Evolutionary conservation across 2,888 invertebrate genomes (phyloP).

Genomic region (Lissonota sp.): DNA sequence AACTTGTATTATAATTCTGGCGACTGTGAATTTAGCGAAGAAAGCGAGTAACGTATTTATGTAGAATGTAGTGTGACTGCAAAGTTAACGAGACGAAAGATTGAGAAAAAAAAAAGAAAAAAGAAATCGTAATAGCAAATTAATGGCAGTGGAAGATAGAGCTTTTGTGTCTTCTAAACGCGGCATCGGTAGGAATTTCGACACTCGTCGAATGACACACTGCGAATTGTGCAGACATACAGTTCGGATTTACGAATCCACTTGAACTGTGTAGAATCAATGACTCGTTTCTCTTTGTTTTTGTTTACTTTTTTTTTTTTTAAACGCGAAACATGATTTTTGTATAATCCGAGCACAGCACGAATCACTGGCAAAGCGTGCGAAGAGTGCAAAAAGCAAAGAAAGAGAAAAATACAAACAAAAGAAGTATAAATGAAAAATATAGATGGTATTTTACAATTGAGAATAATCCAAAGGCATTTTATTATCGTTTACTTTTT

Average conservation of each 20-base stretch:
- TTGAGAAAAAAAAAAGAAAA: slow-evolving; percentile 1
- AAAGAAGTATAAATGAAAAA: slow-evolving; percentile 37
- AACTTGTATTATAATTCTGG: slow-evolving; percentile 21
- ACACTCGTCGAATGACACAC: not conserved
- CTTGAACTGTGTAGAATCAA: slow-evolving; percentile 28
- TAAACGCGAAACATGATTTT: slow-evolving; percentile 27
- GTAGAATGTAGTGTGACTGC: slow-evolving; percentile 43
- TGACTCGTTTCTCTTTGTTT: slow-evolving; percentile 25
- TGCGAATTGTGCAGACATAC: slow-evolving; percentile 13
- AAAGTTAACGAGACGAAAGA: slow-evolving; percentile 16
- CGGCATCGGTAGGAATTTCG: slow-evolving; percentile 7
- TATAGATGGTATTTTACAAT: slow-evolving; percentile 50
- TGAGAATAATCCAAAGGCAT: not conserved
- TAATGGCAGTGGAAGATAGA: slow-evolving; percentile 7
- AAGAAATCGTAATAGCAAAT: slow-evolving; percentile 27
- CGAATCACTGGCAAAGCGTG: slow-evolving; percentile 29
- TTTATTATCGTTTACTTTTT: slow-evolving; percentile 24
- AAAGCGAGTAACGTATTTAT: slow-evolving; percentile 47
- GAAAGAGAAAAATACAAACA: not conserved
- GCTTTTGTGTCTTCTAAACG: slow-evolving; percentile 5
- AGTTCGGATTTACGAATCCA: slow-evolving; percentile 19
- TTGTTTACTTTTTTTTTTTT: slow-evolving; percentile 30
- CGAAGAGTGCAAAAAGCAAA: slow-evolving; percentile 8
- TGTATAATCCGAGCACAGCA: slow-evolving; percentile 24
- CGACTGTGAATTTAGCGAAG: slow-evolving; percentile 2